Evolutionary conservation across 1,140 invertebrate genomes (phyloP).

Genomic region (Drosophila sechellia): DNA sequence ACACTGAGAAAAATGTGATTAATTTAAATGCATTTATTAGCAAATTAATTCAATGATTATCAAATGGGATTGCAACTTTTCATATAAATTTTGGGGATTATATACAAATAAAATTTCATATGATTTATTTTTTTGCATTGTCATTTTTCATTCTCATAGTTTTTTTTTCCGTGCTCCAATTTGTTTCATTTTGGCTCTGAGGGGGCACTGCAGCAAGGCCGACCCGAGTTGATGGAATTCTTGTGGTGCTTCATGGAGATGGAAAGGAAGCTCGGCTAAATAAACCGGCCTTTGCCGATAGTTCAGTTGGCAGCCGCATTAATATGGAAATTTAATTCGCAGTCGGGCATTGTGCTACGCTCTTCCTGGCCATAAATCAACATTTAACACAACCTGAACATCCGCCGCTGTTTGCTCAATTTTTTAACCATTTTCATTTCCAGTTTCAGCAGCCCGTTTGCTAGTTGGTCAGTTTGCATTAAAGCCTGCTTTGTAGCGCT

Average conservation of each 20-base stretch:
- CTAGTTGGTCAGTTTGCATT: slow-evolving; percentile 29
- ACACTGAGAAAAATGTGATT: slow-evolving; percentile 10
- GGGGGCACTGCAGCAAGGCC: slow-evolving; percentile 29
- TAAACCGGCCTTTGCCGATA: slow-evolving; percentile 15
- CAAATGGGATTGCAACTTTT: neutral
- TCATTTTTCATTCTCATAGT: no score
- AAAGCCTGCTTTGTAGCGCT: slow-evolving; percentile 53
- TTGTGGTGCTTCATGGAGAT: slow-evolving; percentile 40
- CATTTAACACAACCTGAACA: slow-evolving; percentile 41
- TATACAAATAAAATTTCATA: neutral
- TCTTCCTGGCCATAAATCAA: slow-evolving; percentile 51
- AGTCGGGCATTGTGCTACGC: slow-evolving; percentile 7
- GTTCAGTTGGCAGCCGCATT: slow-evolving; percentile 5
- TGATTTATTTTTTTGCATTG: neutral
- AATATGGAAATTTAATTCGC: slow-evolving; percentile 31
- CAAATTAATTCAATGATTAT: no score
- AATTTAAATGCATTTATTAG: neutral
- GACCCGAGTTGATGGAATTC: slow-evolving; percentile 28
- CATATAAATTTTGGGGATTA: no score
- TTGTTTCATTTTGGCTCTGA: slow-evolving; percentile 26
- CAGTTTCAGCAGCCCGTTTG: slow-evolving; percentile 1
- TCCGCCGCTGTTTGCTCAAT: slow-evolving; percentile 39
- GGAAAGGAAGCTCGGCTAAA: slow-evolving; percentile 24
- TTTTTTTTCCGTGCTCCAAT: slow-evolving; percentile 8
- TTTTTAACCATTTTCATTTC: slow-evolving; percentile 23